Base-by-base conservation (phyloP, 2,797 vertebrate genomes). In the Aselliscus stoliczkanus region DNA sequence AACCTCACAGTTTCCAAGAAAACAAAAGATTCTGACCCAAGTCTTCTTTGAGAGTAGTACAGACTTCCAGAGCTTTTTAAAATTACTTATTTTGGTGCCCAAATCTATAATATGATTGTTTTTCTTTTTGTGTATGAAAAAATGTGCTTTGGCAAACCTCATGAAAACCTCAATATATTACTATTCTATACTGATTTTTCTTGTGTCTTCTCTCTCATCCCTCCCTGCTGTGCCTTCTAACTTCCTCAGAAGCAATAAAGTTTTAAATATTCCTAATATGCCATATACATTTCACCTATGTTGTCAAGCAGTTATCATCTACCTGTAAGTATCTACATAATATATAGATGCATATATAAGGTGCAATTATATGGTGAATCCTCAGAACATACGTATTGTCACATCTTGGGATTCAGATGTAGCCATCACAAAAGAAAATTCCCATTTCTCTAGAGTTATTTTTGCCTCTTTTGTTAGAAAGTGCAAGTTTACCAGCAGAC, bases 81-180 rank as follows among this genome's bases (percentile, higher is more conserved):
- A 95, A 94, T 94, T 76, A 80, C 42, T 90, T 23, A 10, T 91
- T 90, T 87, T 34, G 29, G 56, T 92, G 54, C 15, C 58, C 29
- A 70, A 67, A 44, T 89, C 62, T 87, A 65, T 34, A 54, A 50
- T 39, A 67, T n/a, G 29, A 37, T 62, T 93, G 42, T 52, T 94
- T 96, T 93, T 82, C 47, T 80, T 65, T 87, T 62, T 85, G 34
- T 54, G 27, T 93, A 31, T 27, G 64, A 86, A 90, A 81, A 86
- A 70, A 29, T 50, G 1, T 34, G 10, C 20, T 39, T 81, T 88
- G 67, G 34, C 6, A 93, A 95, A 90, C 18, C 60, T 93, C 47
- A 34, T 75, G 64, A 60, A 37, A 64, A 56, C 37, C n/a, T 87
- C 52, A 84, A 17, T 37, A 37, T 54, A 39, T 73, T 75, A 47